Conservation (phyloP, 2,888 invertebrate species). For the Beris morrisii region DNA sequence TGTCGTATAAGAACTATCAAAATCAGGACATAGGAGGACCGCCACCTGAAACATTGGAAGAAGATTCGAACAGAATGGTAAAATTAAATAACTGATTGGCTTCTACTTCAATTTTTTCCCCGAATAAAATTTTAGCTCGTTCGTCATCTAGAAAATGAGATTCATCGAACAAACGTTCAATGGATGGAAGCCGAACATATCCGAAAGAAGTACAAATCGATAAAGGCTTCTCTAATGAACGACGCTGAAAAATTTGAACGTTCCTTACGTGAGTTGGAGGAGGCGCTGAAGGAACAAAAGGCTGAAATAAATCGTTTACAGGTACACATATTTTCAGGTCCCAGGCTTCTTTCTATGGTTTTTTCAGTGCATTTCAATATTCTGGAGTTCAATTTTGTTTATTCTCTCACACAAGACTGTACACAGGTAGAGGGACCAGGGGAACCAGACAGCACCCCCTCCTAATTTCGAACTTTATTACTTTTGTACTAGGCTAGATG, state of each 20-base stretch:
- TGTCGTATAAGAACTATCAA: conserved; percentile 62
- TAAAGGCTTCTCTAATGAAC: conserved; percentile 68
- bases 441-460: too few relatives aligned
- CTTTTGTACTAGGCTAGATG: too few relatives aligned
- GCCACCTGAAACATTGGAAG: conserved; percentile 57
- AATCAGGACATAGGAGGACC: conserved; percentile 49
- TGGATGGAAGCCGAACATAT: conserved; percentile 81
- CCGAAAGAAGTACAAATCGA: conserved; percentile 73
- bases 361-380: too few relatives aligned
- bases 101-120: not conserved
- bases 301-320: conserved; percentile 75
- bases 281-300: conserved; percentile 67
- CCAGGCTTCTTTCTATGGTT: too few relatives aligned
- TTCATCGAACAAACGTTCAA: conserved; percentile 78
- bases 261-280: conserved; percentile 69
- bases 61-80: conserved; percentile 69
- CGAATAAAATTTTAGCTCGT: conserved; percentile 57
- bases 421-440: too few relatives aligned
- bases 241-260: conserved; percentile 76
- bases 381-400: too few relatives aligned
- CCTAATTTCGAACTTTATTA: too few relatives aligned
- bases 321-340: conserved; percentile 50
- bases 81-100: conserved; percentile 4
- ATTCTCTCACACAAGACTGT: too few relatives aligned
- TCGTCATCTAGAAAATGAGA: conserved; percentile 75